phyloP scores from a whole-genome alignment of 2,888 invertebrate species.

The Nephrotoma flavescens region DNA sequence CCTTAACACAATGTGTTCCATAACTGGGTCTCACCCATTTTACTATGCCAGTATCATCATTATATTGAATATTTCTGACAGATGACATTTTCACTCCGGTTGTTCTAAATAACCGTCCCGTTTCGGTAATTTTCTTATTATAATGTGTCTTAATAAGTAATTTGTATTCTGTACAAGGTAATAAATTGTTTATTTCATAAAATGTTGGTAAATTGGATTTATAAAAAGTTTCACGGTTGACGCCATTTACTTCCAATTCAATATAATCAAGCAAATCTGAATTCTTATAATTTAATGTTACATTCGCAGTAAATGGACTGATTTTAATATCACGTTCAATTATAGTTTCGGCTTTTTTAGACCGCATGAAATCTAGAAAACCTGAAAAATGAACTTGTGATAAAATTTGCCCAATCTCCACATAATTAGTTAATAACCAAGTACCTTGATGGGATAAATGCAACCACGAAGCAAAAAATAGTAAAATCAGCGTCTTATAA shows the following conservation, averaged over 20 bases:
- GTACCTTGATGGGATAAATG: neutral
- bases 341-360: neutral
- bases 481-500: too few relatives aligned
- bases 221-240: neutral
- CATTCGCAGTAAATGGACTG: neutral
- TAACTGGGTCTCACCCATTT: neutral
- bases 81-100: neutral
- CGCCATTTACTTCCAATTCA: neutral
- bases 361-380: neutral
- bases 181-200: neutral
- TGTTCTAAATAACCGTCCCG: neutral
- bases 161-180: neutral
- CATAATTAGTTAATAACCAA: neutral
- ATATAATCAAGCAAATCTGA: neutral
- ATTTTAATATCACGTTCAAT: neutral
- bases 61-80: neutral
- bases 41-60: neutral
- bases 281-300: neutral
- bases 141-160: neutral
- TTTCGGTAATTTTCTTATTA: too few relatives aligned
- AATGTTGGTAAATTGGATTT: neutral
- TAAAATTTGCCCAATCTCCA: too few relatives aligned
- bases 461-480: neutral
- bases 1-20: neutral
- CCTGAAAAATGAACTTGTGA: neutral